Evolutionary conservation across 2,888 invertebrate species (phyloP).

Genomic region (Furcula furcula): DNA sequence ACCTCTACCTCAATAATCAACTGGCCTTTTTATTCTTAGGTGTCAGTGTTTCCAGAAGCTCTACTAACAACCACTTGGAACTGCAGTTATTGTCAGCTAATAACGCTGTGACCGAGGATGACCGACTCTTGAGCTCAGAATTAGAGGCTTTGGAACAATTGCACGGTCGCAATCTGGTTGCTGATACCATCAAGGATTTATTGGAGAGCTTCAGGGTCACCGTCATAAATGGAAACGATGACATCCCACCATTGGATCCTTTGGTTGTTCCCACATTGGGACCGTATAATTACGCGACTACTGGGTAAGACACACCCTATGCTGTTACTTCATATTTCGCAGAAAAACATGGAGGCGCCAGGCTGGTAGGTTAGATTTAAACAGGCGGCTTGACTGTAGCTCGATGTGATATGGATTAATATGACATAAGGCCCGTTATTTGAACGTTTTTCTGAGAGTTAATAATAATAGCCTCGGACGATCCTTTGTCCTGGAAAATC

Average conservation of each 20-base stretch:
- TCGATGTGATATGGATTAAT: too few species aligned
- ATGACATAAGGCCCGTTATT: too few species aligned
- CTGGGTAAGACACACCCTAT: too few species aligned
- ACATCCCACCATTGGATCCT: slow-evolving; percentile 46
- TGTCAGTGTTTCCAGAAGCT: slow-evolving; percentile 1
- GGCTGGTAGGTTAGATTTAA: too few species aligned
- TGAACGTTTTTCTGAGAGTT: too few species aligned
- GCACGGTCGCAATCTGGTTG: slow-evolving; percentile 27
- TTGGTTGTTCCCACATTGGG: slow-evolving; percentile 34
- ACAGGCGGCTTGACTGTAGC: too few species aligned
- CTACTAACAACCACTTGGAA: slow-evolving; percentile 16
- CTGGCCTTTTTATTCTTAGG: slow-evolving; percentile 6
- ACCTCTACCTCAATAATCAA: too few species aligned
- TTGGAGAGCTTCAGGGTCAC: slow-evolving; percentile 44
- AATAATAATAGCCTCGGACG: too few species aligned
- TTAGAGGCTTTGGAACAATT: slow-evolving; percentile 3
- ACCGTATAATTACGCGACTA: slow-evolving; percentile 28
- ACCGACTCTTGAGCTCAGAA: slow-evolving; percentile 13
- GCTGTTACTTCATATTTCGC: too few species aligned
- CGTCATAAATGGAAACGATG: slow-evolving; percentile 48
- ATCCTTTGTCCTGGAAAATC: too few species aligned
- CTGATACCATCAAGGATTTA: slow-evolving; percentile 24
- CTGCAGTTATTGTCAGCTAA: slow-evolving; percentile 12
- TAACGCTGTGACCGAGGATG: slow-evolving; percentile 12
- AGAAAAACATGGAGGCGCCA: too few species aligned